Conservation (phyloP, 2,797 vertebrate genomes). For the Syndactyla subalaris region DNA sequence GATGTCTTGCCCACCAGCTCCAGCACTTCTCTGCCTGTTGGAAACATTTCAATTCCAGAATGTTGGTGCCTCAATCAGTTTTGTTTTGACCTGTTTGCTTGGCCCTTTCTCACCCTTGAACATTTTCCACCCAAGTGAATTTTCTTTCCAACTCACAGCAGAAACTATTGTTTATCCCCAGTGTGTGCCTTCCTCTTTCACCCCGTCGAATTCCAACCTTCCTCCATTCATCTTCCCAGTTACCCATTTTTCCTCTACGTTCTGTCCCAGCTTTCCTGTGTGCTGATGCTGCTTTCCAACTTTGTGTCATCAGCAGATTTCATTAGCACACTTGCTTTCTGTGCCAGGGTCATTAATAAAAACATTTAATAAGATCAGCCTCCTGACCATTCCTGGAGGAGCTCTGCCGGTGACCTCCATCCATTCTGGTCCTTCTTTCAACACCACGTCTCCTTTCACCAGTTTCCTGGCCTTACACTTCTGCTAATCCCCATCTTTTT, state of each 20-base stretch:
- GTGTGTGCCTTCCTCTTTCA: not conserved
- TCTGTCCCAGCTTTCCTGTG: slow-evolving; percentile 16
- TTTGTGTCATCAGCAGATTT: slow-evolving; percentile 49
- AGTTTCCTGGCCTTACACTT: not conserved
- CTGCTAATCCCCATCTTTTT: slow-evolving; percentile 14
- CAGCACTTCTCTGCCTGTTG: not conserved
- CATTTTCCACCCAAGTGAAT: not conserved
- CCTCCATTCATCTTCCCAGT: not conserved
- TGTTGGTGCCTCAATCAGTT: not conserved
- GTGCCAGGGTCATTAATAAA: slow-evolving; percentile 58
- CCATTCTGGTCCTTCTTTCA: slow-evolving; percentile 34
- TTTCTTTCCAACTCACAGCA: not conserved
- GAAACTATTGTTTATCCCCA: not conserved
- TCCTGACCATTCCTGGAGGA: slow-evolving; percentile 16
- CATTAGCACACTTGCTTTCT: slow-evolving; percentile 17
- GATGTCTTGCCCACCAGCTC: fast-evolving
- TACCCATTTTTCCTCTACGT: not conserved
- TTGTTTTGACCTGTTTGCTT: not conserved
- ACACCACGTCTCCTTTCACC: not conserved
- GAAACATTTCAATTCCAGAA: fast-evolving
- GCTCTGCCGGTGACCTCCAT: slow-evolving; percentile 15
- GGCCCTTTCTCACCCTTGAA: not conserved
- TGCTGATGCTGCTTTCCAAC: not conserved
- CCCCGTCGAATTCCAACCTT: not conserved
- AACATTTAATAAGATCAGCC: slow-evolving; percentile 31